Conservation (phyloP, 1,140 invertebrate genomes). For the Plutomurus gul region DNA sequence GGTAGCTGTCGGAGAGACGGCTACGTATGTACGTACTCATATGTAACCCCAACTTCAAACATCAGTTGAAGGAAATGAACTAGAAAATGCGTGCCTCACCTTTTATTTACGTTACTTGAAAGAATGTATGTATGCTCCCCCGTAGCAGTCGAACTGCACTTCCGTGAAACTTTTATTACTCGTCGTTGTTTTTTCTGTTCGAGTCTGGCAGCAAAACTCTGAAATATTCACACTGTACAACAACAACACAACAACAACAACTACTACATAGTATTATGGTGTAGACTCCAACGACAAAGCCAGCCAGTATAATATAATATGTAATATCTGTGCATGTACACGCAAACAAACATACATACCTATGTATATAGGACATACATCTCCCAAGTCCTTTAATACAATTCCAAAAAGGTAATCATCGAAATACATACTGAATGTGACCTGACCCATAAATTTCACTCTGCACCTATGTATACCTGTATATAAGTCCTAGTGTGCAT, state of each 20-base stretch:
- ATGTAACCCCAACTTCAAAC: too few relatives aligned
- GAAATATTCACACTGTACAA: slow-evolving; percentile 5
- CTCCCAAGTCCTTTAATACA: too few relatives aligned
- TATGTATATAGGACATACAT: neutral
- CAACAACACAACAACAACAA: neutral
- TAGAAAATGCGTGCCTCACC: slow-evolving; percentile 2
- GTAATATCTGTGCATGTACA: too few relatives aligned
- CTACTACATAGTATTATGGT: too few relatives aligned
- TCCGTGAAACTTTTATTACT: slow-evolving; percentile 6
- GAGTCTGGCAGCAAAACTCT: neutral
- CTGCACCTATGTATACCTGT: neutral
- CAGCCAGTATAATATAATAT: too few relatives aligned
- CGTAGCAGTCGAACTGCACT: neutral
- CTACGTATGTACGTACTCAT: too few relatives aligned
- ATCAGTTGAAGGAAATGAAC: too few relatives aligned
- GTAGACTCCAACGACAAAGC: too few relatives aligned
- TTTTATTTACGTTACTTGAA: neutral
- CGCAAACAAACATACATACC: neutral
- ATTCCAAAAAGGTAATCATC: too few relatives aligned
- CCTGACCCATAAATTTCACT: neutral
- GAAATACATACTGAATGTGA: neutral
- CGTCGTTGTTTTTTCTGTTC: neutral
- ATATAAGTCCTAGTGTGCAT: neutral
- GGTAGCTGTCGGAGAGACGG: too few relatives aligned
- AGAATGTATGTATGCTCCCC: neutral